Evolutionary conservation across 2,888 invertebrate species (phyloP).

Genomic region (Protodeltote pygarga): DNA sequence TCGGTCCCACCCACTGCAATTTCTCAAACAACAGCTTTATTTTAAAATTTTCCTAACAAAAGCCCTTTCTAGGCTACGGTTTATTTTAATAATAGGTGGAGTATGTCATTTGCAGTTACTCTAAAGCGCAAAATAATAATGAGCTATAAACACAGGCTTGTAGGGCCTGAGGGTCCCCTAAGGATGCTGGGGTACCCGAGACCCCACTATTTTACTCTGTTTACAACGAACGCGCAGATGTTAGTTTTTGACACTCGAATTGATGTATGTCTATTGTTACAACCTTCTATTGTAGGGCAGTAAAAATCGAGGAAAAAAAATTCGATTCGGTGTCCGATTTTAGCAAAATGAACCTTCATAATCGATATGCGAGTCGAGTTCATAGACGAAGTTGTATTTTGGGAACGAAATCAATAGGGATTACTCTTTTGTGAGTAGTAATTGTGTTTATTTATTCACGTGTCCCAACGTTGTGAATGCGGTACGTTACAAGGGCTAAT

Average conservation of each 20-base stretch:
- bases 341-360: conserved; percentile 70
- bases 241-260: conserved; percentile 87
- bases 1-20: conserved; percentile 65
- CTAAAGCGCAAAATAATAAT: conserved; percentile 84
- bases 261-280: conserved; percentile 84
- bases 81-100: conserved; percentile 83
- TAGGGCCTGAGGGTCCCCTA: conserved; percentile 65
- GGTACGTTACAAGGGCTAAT: conserved; percentile 82
- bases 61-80: conserved; percentile 69
- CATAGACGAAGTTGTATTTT: conserved; percentile 68
- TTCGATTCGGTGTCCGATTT: conserved; percentile 72
- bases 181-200: conserved; percentile 65
- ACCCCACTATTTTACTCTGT: conserved; percentile 79
- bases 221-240: conserved; percentile 85
- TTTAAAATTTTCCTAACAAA: conserved; percentile 77
- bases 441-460: conserved; percentile 87
- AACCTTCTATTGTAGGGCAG: conserved; percentile 70
- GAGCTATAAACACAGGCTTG: conserved; percentile 83
- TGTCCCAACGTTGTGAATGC: conserved; percentile 80
- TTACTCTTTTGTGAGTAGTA: conserved; percentile 80
- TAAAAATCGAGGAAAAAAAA: conserved; percentile 80
- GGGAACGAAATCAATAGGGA: conserved; percentile 78
- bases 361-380: conserved; percentile 68
- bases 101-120: conserved; percentile 84
- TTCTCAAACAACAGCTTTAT: conserved; percentile 66